Conservation (phyloP, 2,888 invertebrate species). For the Sipha maydis region DNA sequence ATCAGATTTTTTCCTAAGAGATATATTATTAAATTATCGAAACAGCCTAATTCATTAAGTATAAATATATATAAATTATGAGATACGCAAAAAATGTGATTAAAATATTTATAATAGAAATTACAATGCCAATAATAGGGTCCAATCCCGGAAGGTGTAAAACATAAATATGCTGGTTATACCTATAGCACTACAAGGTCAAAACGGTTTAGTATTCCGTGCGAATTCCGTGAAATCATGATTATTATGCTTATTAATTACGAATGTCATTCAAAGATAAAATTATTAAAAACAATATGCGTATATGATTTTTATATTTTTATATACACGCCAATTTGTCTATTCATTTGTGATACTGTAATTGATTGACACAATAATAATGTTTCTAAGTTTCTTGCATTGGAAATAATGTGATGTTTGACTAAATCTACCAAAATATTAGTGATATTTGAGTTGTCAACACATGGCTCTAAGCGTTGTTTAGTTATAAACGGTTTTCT, state of each 20-base stretch:
- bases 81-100: neutral
- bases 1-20: too few relatives aligned
- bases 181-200: neutral
- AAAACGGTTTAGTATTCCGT: slow-evolving; percentile 11
- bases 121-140: neutral
- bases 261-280: neutral
- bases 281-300: neutral
- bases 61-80: neutral
- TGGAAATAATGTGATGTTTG: neutral
- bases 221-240: neutral
- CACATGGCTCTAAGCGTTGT: neutral
- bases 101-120: neutral
- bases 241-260: neutral
- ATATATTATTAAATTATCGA: too few relatives aligned
- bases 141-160: slow-evolving; percentile 32
- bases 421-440: neutral
- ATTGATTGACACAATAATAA: neutral
- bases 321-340: too few relatives aligned
- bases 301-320: too few relatives aligned
- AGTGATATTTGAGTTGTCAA: neutral
- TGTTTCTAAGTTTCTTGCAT: neutral
- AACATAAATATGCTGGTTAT: neutral
- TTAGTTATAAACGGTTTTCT: neutral
- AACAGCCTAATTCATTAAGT: too few relatives aligned
- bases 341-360: neutral